These are phyloP conservation scores for Isurus oxyrinchus DNA, from an alignment of 2,113 vertebrate genomes.

Conservation along the genomic window DNA sequence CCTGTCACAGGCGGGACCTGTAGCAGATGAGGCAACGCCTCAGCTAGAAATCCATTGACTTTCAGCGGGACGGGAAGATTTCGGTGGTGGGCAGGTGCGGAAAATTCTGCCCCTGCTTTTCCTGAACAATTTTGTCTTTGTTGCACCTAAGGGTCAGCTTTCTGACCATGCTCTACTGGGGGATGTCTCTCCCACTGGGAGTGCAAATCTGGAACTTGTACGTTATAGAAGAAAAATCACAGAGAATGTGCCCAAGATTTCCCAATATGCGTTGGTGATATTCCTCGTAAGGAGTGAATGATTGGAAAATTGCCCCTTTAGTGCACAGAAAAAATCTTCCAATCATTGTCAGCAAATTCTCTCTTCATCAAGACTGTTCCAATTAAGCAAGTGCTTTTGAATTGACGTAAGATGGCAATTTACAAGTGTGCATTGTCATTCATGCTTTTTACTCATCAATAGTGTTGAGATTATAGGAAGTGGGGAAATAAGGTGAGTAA, in stretches of 20 bases:
- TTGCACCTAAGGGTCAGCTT: background rate
- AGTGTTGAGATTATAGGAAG: background rate
- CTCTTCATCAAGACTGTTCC: background rate
- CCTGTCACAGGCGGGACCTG: too few relatives aligned
- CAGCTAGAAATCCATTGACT: too few relatives aligned
- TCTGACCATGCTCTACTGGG: background rate
- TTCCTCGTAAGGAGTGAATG: background rate
- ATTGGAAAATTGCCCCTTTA: background rate
- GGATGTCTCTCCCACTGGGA: background rate
- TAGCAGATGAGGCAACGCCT: too few relatives aligned
- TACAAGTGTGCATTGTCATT: background rate
- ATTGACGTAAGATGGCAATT: background rate
- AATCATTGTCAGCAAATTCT: background rate
- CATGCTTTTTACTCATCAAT: background rate
- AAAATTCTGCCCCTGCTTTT: too few relatives aligned
- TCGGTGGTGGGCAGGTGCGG: too few relatives aligned
- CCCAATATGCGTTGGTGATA: background rate
- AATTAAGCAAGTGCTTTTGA: background rate
- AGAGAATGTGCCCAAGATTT: background rate
- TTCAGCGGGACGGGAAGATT: too few relatives aligned
- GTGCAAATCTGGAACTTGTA: background rate
- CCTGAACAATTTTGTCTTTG: background rate
- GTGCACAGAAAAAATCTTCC: background rate
- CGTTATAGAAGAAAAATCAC: background rate
- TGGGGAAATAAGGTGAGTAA: background rate